Percentiles rank a stretch among this genome's conserved stretches.
These are phyloP conservation scores for Percopsis transmontana DNA, from an alignment of 2,113 vertebrate species.

Conservation along the genomic window DNA sequence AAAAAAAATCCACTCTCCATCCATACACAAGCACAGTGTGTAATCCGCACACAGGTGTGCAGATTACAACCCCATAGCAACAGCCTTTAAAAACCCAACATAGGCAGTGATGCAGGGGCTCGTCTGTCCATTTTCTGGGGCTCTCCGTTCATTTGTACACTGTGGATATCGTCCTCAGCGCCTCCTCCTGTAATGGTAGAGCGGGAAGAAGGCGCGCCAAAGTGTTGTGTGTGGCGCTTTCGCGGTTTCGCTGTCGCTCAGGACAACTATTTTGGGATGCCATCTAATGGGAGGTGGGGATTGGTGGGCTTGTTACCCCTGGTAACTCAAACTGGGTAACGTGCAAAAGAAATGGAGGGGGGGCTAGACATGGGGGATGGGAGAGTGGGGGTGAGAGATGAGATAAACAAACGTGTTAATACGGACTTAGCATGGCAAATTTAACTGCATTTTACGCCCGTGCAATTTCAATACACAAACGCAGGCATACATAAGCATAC, in stretches of 20 bases:
- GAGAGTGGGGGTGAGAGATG: constrained; percentile 4
- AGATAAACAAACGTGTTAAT: constrained; percentile 38
- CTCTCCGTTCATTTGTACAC: constrained; percentile 66
- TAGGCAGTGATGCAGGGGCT: constrained; percentile 59
- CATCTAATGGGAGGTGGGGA: constrained; percentile 26
- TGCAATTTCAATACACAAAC: constrained; percentile 73
- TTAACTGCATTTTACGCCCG: constrained; percentile 67
- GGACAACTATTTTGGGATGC: constrained; percentile 27
- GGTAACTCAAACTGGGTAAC: constrained; percentile 28
- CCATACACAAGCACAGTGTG: neutral
- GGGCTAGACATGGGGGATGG: neutral
- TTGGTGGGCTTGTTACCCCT: constrained; percentile 15
- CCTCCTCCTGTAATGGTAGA: constrained; percentile 27
- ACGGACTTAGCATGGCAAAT: constrained; percentile 58
- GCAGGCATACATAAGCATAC: constrained; percentile 61
- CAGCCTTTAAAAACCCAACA: constrained; percentile 69
- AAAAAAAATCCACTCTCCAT: constrained; percentile 10
- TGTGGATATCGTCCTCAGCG: constrained; percentile 30
- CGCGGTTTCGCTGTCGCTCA: constrained; percentile 38
- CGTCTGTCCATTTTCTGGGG: constrained; percentile 61
- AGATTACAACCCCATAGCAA: constrained; percentile 61
- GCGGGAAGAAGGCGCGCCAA: neutral
- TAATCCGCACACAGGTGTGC: neutral
- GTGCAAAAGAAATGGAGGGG: neutral
- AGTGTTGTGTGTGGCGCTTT: constrained; percentile 13